Evolutionary conservation across 1,140 invertebrate genomes (phyloP).

Genomic region (Lepidurus couesii): DNA sequence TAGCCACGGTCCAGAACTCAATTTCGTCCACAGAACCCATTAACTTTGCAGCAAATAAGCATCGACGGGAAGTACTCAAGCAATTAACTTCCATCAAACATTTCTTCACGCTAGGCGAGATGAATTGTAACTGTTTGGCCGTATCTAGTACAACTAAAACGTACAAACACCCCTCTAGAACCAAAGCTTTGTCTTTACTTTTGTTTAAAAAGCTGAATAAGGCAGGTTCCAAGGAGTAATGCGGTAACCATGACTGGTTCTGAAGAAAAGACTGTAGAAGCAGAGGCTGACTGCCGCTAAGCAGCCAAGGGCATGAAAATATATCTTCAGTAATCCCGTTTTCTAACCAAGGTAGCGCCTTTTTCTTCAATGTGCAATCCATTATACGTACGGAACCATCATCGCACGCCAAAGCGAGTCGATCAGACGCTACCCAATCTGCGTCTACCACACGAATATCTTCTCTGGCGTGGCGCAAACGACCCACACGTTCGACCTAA

Average conservation of each 20-base stretch:
- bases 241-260: conserved; percentile 29
- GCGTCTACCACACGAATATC: conserved; percentile 47
- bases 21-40: conserved; percentile 23
- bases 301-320: conserved; percentile 26
- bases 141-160: not conserved
- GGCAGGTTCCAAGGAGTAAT: conserved; percentile 15
- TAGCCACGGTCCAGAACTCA: conserved; percentile 32
- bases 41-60: conserved; percentile 13
- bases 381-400: conserved; percentile 54
- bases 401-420: conserved; percentile 51
- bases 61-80: conserved; percentile 23
- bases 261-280: conserved; percentile 27
- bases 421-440: conserved; percentile 59
- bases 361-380: conserved; percentile 49
- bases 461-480: conserved; percentile 35
- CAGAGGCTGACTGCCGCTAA: conserved; percentile 1
- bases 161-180: not conserved
- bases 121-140: not conserved
- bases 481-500: conserved; percentile 42
- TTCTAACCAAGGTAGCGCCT: conserved; percentile 44
- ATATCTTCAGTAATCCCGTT: conserved; percentile 38
- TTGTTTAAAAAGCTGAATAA: conserved; percentile 40
- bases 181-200: not conserved
- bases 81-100: not conserved
- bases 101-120: not conserved